Evolutionary conservation across 2,888 invertebrate species (phyloP), one percentile per base, ranked within the genome.

Genomic region (Petrolisthes manimaculis): DNA sequence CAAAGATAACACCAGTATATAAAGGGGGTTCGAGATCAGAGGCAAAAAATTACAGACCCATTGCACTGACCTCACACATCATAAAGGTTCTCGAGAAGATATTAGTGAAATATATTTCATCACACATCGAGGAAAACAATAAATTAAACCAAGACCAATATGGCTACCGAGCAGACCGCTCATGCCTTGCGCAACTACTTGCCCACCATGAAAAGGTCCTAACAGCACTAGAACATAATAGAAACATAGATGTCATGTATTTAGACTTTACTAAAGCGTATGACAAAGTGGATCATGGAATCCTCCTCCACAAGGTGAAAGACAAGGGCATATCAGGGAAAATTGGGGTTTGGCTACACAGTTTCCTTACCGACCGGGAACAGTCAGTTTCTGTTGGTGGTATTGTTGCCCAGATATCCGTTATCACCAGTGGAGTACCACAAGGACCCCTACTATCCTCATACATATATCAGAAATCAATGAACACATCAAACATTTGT

Each of bases 61-160:
- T 37, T 37, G 37, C 37, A 37, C 37, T 37, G 37, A 37, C 37
- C 37, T 37, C 37, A 2, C 37, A 37, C 37, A 37, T 37, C 37
- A 24, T 71, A 71, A 71, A 71, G 24, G 71, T 71, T 18, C 71
- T 14, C 5, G 18, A 71, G 18, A 71, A 71, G 24, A 14, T 71
- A 71, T 71, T 71, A 71, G 71, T 71, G 18, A 71, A 71, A 71
- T 4, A 71, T 71, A 71, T 71, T 21, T 71, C 8, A 71, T n/a
- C n/a, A n/a, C n/a, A n/a, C n/a, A n/a, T n/a, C n/a, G n/a, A n/a
- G n/a, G n/a, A n/a, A n/a, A 71, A 71, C 24, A 71, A 71, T 71
- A 18, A 71, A 71, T 14, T 71, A 71, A 71, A 71, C 18, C 67
- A 67, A 67, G 67, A 37, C 37, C 37, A 37, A 37, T 37, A 37